Evolutionary conservation across 2,797 vertebrate genomes (phyloP).

Genomic region (Sphenodon punctatus): DNA sequence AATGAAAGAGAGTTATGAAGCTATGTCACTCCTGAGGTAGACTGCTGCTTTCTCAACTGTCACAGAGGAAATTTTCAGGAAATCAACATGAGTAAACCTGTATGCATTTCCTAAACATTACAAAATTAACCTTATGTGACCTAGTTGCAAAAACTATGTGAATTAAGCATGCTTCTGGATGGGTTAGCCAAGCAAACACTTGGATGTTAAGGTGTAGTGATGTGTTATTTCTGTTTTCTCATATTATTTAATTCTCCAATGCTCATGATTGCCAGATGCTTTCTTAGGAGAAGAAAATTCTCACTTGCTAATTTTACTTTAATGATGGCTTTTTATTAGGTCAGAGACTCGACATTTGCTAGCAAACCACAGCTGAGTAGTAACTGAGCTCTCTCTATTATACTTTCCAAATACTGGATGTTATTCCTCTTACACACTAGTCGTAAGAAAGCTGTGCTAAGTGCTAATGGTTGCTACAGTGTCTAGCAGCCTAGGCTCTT

Average conservation of each 20-base stretch:
- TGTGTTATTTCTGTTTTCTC: constrained; percentile 8
- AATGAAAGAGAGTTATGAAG: neutral
- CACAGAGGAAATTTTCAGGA: neutral
- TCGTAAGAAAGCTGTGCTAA: no score
- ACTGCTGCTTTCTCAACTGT: neutral
- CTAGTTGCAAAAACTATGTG: neutral
- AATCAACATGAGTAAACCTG: neutral
- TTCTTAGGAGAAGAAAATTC: neutral
- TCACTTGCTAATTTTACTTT: constrained; percentile 2
- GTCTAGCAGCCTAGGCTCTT: no score
- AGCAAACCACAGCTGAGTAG: neutral
- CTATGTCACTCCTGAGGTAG: neutral
- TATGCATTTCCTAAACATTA: neutral
- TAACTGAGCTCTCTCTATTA: neutral
- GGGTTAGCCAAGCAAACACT: constrained; percentile 42
- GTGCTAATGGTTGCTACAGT: no score
- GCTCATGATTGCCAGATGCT: constrained; percentile 27
- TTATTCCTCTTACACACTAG: neutral
- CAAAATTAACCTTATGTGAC: neutral
- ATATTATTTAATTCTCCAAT: constrained; percentile 22
- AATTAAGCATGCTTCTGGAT: neutral
- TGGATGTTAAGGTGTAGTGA: constrained; percentile 32
- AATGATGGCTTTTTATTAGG: constrained; percentile 13
- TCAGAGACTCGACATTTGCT: neutral
- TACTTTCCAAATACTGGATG: neutral